Base-by-base conservation (phyloP, 2,113 vertebrate genomes). In the Microcebus ravelobensis region DNA sequence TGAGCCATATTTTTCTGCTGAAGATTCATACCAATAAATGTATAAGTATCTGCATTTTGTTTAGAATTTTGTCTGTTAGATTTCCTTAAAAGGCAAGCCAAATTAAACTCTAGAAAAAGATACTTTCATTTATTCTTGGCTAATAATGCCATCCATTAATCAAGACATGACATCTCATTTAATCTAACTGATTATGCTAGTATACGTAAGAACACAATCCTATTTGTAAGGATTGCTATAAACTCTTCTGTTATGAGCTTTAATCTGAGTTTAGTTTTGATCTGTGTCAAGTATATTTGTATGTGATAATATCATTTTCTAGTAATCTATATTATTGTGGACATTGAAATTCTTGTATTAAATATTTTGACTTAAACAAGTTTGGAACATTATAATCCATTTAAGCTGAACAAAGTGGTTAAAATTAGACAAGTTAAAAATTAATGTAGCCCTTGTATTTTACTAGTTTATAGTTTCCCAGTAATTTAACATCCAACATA, bases 231-330 rank as follows among this genome's bases (percentile, higher is more conserved):
- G 8, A 80, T n/a, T 80, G 39, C 17, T 80, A 59, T 25, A 8
- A 15, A 39, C 29, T 63, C 57, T 67, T 31, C 73, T 70, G 10
- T 79, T 90, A 87, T n/a, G 29, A 79, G 3, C 15, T 10, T 79
- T 77, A 91, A 48, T 20, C 14, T 67, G 14, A 86, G 34, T 81
- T 92, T 55, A 90, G 39, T 85, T 31, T 81, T 94, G 15, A 59
- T 70, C 11, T 91, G 8, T 63, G 17, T n/a, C 27, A 77, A 65
- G 2, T 70, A 57, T 39, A 61, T 14, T 57, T 29, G 25, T 29
- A 50, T 63, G 8, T 34, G 18, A 97, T 90, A 92, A 81, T 61
- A 18, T 39, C 68, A 96, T 86, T 83, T 94, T 68, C 13, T 70
- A 74, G 13, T 70, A 74, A 74, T 63, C 14, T 27, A 25, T 50